Evolutionary conservation across 2,113 vertebrate genomes (phyloP).

Genomic region (Elachura formosa): DNA sequence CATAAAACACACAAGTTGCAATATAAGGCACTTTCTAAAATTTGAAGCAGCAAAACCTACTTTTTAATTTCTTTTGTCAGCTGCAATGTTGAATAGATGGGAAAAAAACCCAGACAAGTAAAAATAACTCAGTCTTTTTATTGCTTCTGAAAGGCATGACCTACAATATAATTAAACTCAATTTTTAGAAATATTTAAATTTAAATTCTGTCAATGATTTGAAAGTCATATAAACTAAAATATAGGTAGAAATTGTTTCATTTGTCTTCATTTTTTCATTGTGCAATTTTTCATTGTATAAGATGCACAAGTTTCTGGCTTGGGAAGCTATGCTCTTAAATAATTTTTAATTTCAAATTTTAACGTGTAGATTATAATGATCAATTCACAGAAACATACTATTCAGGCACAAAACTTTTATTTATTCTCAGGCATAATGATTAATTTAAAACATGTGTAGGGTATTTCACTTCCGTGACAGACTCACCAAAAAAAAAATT

Average conservation of each 20-base stretch:
- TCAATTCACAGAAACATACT: neutral
- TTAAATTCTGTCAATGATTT: neutral
- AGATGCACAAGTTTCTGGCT: neutral
- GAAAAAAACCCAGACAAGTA: accelerated
- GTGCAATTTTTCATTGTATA: neutral
- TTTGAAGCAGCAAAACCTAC: neutral
- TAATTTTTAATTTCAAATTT: neutral
- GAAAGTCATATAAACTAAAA: neutral
- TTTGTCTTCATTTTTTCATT: neutral
- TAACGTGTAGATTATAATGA: neutral
- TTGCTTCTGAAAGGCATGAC: neutral
- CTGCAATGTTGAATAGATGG: neutral
- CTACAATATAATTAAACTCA: neutral
- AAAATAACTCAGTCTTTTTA: neutral
- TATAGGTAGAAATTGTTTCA: neutral
- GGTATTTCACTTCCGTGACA: neutral
- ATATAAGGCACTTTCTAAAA: neutral
- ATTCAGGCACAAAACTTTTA: neutral
- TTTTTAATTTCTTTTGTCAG: neutral
- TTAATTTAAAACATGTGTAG: neutral
- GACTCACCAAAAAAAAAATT: neutral
- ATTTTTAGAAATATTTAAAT: neutral
- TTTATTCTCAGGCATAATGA: neutral
- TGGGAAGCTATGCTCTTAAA: neutral
- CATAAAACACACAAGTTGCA: neutral